These are phyloP conservation scores for Phortica variegata DNA, from an alignment of 1,140 invertebrate genomes.

Conservation along the genomic window DNA sequence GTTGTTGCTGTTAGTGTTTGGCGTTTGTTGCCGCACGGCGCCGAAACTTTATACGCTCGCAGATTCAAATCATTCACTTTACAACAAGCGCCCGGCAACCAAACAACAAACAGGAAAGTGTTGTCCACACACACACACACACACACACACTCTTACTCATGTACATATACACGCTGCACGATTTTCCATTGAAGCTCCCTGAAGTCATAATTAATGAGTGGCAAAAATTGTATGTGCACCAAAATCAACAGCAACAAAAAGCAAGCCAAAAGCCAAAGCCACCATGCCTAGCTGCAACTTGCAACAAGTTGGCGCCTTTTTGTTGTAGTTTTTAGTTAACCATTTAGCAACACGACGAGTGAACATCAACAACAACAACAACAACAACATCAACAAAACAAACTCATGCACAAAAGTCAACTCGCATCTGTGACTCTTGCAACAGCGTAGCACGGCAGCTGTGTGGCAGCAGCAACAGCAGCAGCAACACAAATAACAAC, in stretches of 20 bases:
- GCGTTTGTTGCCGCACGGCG: slow-evolving; percentile 34
- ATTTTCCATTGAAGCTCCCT: slow-evolving; percentile 48
- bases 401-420: too few relatives aligned
- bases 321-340: slow-evolving; percentile 17
- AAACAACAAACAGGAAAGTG: slow-evolving; percentile 15
- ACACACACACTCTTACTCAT: too few relatives aligned
- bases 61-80: slow-evolving; percentile 50
- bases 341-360: too few relatives aligned
- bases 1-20: too few relatives aligned
- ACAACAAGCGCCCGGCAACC: slow-evolving; percentile 22
- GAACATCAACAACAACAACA: too few relatives aligned
- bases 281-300: slow-evolving; percentile 5
- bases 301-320: slow-evolving; percentile 19
- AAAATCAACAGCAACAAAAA: too few relatives aligned
- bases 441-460: not conserved
- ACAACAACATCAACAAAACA: too few relatives aligned
- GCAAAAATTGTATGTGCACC: too few relatives aligned
- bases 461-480: too few relatives aligned
- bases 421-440: slow-evolving; percentile 8
- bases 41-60: slow-evolving; percentile 3
- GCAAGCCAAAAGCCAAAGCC: too few relatives aligned
- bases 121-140: too few relatives aligned
- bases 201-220: slow-evolving; percentile 47
- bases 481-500: too few relatives aligned
- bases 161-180: slow-evolving; percentile 36